These are phyloP conservation scores for Siniperca knerii DNA, from an alignment of 2,113 vertebrate species.

Conservation along the genomic window DNA sequence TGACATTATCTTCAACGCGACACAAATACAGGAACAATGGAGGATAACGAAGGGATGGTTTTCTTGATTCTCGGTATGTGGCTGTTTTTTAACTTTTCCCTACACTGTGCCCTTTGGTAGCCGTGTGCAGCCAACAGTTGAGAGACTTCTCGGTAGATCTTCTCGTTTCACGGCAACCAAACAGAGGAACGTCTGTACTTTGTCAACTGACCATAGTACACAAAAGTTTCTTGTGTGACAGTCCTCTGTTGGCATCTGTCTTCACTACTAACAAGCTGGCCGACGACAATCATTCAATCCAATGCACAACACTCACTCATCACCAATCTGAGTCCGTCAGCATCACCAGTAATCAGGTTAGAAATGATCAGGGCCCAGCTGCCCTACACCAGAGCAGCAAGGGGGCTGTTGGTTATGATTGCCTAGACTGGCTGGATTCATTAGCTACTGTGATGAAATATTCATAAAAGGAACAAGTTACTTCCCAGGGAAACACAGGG, in stretches of 20 bases:
- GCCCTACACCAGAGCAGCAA: conserved; percentile 51
- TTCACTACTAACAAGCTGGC: conserved; percentile 11
- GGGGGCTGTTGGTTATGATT: conserved; percentile 73
- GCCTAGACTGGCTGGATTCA: conserved; percentile 68
- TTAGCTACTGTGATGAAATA: conserved; percentile 80
- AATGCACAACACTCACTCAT: conserved; percentile 52
- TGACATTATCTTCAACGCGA: no score
- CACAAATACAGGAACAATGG: no score
- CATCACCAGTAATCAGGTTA: conserved; percentile 66
- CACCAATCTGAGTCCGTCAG: conserved; percentile 47
- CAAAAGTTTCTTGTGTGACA: conserved; percentile 10
- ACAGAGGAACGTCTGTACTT: no score
- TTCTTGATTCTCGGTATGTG: no score
- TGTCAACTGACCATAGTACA: not conserved
- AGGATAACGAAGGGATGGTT: no score
- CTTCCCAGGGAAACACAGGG: conserved; percentile 71
- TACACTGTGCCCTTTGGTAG: no score
- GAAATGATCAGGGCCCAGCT: conserved; percentile 56
- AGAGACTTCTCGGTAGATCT: no score
- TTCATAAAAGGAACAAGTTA: conserved; percentile 81
- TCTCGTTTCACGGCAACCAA: no score
- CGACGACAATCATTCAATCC: conserved; percentile 34
- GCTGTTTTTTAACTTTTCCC: no score
- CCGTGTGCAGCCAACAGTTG: no score
- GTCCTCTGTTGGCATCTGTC: conserved; percentile 21